Evolutionary conservation across 1,140 invertebrate genomes (phyloP), one percentile per base, ranked within the genome.

Genomic region (Lasioglossum albipes): DNA sequence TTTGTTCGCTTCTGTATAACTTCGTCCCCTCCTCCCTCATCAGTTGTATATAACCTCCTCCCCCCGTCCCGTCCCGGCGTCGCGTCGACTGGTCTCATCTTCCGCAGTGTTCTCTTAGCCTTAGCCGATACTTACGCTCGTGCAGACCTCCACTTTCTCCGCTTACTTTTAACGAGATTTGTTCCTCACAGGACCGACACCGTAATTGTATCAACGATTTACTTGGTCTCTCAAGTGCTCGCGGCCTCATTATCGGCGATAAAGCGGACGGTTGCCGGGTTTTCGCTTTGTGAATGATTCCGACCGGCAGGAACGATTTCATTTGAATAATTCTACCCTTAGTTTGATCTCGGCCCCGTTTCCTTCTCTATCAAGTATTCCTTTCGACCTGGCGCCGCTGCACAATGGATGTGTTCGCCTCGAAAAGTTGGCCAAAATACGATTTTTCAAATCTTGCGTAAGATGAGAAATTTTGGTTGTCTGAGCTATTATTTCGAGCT

Each of bases 161-260:
- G 70, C 4, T 74, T 67, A 74, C 77, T 74, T 74, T 74, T 79
- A 79, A 79, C 77, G 77, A 79, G 77, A 79, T 79, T 75, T 75
- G 78, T 75, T 75, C 57, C 67, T 49, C 71, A 13, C 72, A 27
- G 54, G n/a, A 2, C 10, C 45, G 42, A 59, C 41, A 52, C 57
- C 31, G 49, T 67, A 68, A 80, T 75, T 49, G 71, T 54, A 52
- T 67, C 70, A 52, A 75, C 65, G 66, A 75, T 75, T 68, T 75
- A 61, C 54, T 80, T 68, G 73, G 52, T 59, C 59, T 42, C 54
- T 75, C 54, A 72, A 66, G 70, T 45, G 71, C 70, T 52, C 69
- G 9, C 42, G 57, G 67, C 27, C 76, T 79, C 77, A 79, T 79
- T 74, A 79, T 70, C 62, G 36, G 62, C 59, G 77, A 57, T 74